Evolutionary conservation across 64 coral and sea anemone genomes (phyloP).

Genomic region (Dendrophyllia cribrosa): DNA sequence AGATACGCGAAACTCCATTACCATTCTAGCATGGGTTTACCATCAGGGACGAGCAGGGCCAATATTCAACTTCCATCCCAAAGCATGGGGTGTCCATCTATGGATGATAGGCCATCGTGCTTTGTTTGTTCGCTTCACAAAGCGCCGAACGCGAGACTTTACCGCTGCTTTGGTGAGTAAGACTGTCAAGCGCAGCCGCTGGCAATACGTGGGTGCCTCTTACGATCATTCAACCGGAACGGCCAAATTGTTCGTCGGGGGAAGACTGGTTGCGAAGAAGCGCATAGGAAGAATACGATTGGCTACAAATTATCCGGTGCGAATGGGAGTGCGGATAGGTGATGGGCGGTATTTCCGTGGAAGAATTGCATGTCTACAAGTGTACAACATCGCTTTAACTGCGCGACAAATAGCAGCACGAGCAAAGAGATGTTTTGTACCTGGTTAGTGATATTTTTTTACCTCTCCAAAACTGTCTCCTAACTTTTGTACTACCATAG

Average conservation of each 20-base stretch:
- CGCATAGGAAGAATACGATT: constrained; percentile 77
- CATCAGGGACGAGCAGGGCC: constrained; percentile 57
- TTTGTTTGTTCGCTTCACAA: constrained; percentile 70
- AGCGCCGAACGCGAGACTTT: constrained; percentile 9
- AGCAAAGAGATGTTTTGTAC: constrained; percentile 69
- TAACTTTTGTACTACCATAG: no score
- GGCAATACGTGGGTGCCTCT: constrained; percentile 81
- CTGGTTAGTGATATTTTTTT: constrained; percentile 36
- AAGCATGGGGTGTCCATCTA: constrained; percentile 73
- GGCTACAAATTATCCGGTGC: constrained; percentile 77
- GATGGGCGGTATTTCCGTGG: constrained; percentile 80
- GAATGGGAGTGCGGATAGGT: constrained; percentile 65
- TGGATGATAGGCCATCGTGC: constrained; percentile 58
- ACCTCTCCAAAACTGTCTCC: no score
- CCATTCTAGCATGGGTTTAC: constrained; percentile 77
- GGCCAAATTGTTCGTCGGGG: constrained; percentile 66
- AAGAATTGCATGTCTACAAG: constrained; percentile 86
- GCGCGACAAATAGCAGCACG: constrained; percentile 72
- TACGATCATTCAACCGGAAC: constrained; percentile 80
- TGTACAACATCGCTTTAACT: constrained; percentile 73
- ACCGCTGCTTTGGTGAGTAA: constrained; percentile 52
- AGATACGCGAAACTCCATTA: constrained; percentile 79
- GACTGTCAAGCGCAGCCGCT: constrained; percentile 34
- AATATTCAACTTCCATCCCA: constrained; percentile 67
- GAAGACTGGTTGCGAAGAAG: constrained; percentile 58